Evolutionary conservation across 2,888 invertebrate genomes (phyloP).

Genomic region (Diarsia brunnea): DNA sequence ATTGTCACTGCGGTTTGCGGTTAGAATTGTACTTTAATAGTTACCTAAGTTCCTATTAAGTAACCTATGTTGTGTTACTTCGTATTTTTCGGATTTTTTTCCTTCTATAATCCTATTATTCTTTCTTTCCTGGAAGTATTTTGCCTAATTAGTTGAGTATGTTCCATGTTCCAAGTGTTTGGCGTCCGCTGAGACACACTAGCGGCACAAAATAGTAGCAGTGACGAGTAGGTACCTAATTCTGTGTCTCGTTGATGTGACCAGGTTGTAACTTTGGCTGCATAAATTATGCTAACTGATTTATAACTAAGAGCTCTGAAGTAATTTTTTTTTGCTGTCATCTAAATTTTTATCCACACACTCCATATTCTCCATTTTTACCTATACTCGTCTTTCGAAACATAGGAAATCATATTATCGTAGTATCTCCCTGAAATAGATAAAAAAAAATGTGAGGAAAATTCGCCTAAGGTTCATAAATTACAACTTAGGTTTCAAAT

Average conservation of each 20-base stretch:
- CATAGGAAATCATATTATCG: background rate
- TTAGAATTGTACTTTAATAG: background rate
- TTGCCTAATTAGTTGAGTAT: conserved; percentile 44
- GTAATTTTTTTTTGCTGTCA: no score
- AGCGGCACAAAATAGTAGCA: background rate
- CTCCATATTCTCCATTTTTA: background rate
- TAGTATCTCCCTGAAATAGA: background rate
- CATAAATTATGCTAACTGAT: background rate
- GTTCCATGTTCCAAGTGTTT: conserved; percentile 22
- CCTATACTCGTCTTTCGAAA: background rate
- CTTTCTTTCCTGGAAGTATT: conserved; percentile 23
- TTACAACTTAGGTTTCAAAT: background rate
- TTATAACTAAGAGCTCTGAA: no score
- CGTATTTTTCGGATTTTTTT: no score
- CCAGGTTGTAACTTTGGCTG: conserved; percentile 1
- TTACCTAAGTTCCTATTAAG: background rate
- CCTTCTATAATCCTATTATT: background rate
- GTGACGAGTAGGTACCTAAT: conserved; percentile 13
- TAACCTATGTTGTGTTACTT: background rate
- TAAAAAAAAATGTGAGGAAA: background rate
- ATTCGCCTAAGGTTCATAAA: background rate
- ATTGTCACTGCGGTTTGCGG: background rate
- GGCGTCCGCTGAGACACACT: conserved; percentile 28
- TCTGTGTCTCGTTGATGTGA: conserved; percentile 9
- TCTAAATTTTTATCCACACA: no score